Evolutionary conservation across 2,797 vertebrate species (phyloP), one percentile per base, ranked within the genome.

Genomic region (Melanotaenia nigrans): DNA sequence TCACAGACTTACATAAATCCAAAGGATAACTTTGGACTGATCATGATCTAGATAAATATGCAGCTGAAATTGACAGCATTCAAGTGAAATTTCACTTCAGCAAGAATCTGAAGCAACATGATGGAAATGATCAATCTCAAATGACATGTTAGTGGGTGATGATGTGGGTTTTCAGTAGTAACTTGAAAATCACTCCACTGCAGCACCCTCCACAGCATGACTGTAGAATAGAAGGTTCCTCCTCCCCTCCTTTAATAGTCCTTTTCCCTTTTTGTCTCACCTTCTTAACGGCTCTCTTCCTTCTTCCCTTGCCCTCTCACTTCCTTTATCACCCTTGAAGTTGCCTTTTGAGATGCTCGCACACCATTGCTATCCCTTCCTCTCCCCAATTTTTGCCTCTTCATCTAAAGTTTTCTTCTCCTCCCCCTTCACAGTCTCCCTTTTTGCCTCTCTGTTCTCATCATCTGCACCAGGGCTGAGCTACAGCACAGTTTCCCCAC

Each of bases 151-250:
- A 30, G 30, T 65, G 24, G 40, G 59, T 51, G 65, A 85, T 85
- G 81, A 38, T 38, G 36, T 38, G 10, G 64, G 73, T 88, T 57
- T 87, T 70, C 40, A 28, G 8, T 35, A 63, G 53, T 57, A 65
- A 58, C 35, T 47, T 35, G 58, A 81, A 82, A 90, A 85, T 86
- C 87, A 73, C 70, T 89, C 90, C 88, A 88, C 89, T 69, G 76
- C 84, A 80, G 73, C 84, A 79, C 79, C 79, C 77, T 86, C 71
- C 64, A 78, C 81, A 78, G 85, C 89, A 87, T 89, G 87, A 67
- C 79, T 30, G 22, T 60, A 18, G 1, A 30, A 42, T 59, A 40
- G 56, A 69, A 25, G 71, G 77, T 5, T 38, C 63, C 56, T 77
- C 80, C 75, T 73, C 51, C 65, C 42, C 51, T 77, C 68, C 51